Evolutionary conservation across 2,797 vertebrate genomes (phyloP), one percentile per base, ranked within the genome.

Genomic region (Microchirus variegatus): DNA sequence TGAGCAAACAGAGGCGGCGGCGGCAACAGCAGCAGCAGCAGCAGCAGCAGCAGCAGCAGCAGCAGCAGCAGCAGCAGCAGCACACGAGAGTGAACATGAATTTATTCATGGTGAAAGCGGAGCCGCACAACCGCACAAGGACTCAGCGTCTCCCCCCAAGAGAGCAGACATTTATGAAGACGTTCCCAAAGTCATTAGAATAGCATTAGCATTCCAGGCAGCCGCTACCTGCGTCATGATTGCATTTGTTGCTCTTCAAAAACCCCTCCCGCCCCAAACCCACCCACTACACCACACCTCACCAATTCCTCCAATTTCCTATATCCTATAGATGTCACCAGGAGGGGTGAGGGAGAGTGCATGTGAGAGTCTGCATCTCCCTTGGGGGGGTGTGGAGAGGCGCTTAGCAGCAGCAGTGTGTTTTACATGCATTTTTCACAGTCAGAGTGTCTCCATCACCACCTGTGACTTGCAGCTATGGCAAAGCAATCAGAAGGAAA

Each of bases 141-240:
- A 64, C 62, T 82, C 69, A 42, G 10, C 65, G 18, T 75, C 75
- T 59, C 74, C 69, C 55, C 50, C 87, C 90, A 49, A 26, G 89
- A 76, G 91, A 91, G 77, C 84, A 87, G 91, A 84, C 90, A 92
- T 93, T 93, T 93, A 92, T 92, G 89, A 91, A 93, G 92, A 92
- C 83, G 77, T 91, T 90, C 81, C 84, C 84, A 78, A 87, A 90
- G 83, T 87, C 82, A 80, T 89, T 87, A 89, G 70, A 88, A 84
- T 73, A 70, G 80, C 84, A 92, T 92, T 91, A 86, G 45, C 68
- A 93, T 92, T 90, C 86, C 61, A 31, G 64, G 81, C 88, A 65
- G 82, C 62, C 64, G 10, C 84, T 78, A 72, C 78, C 81, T 81
- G 76, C 80, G 76, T 89, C 84, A 88, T 69, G 76, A 84, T 71